phyloP scores from a whole-genome alignment of 2,113 vertebrate species.

The Talpa occidentalis region DNA sequence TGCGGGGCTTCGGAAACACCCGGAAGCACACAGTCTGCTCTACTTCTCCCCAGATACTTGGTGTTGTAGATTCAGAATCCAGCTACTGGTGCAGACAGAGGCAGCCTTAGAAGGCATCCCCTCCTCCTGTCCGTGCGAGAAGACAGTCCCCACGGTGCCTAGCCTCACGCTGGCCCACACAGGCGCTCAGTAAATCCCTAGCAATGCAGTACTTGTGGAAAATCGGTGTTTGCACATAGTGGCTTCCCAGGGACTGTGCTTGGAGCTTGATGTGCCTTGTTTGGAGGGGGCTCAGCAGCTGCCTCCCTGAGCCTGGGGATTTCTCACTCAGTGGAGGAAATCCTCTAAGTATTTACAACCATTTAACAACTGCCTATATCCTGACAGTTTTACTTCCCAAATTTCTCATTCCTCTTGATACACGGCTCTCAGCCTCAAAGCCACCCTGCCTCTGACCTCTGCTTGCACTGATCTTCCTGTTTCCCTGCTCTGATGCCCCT shows the following conservation, averaged over 20 bases:
- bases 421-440: neutral
- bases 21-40: neutral
- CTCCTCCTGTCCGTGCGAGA: neutral
- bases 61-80: neutral
- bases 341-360: conserved; percentile 65
- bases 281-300: conserved; percentile 28
- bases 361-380: conserved; percentile 59
- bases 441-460: neutral
- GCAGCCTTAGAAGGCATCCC: neutral
- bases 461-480: neutral
- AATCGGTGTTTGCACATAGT: neutral
- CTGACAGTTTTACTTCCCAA: conserved; percentile 52
- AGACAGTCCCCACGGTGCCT: fast-evolving
- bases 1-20: conserved; percentile 11
- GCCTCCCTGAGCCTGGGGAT: conserved; percentile 42
- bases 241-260: neutral
- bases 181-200: neutral
- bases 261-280: neutral
- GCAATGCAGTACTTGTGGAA: neutral
- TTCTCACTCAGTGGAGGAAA: conserved; percentile 39
- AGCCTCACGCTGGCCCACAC: fast-evolving
- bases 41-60: neutral
- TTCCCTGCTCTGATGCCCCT: too few species aligned
- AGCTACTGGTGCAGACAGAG: neutral
- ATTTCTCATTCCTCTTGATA: conserved; percentile 45